Base-by-base conservation (phyloP, 2,797 vertebrate species). In the Lophotriccus pileatus region DNA sequence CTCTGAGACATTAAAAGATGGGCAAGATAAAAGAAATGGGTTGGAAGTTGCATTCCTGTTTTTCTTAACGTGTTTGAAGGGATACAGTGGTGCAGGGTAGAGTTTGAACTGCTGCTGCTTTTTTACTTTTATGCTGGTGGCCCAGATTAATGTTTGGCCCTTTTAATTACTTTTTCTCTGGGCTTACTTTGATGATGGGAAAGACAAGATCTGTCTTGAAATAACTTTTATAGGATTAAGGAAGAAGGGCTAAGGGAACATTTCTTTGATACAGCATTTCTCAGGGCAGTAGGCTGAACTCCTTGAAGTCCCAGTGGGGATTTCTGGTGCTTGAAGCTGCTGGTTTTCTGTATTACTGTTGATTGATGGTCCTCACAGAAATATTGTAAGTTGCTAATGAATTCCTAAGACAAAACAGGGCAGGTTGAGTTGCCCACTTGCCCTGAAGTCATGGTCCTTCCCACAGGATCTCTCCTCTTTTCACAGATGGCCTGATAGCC, bases 401-500 rank as follows among this genome's bases (percentile, higher is more conserved):
- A 44, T 63, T 75, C 10, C 10, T 8, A 17, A 75, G 59, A 68
- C 14, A 67, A 87, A 64, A 10, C 23, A 90, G 32, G 41, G 10
- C n/a, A 55, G 28, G 5, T 37, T 50, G 28, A 25, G 50, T 21
- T 89, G 12, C 25, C 67, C 60, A 8, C 14, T 46, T 73, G 7
- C 68, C 41, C 59, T 66, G 77, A 56, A 83, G 41, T 41, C 17
- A 3, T 53, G 25, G 14, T 87, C 6, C 28, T 80, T 94, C 11
- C n/a, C n/a, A 49, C 55, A 70, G 28, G 82, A 5, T 66, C 78
- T 94, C 53, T 83, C 59, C 44, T 93, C 56, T 47, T 84, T 89
- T 91, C 67, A 7, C 88, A 99, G 99, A 99, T 89, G 98, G 98
- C 68, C 94, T 99, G 78, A 97, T 98, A 70, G 97, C 98, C 69